Conservation (phyloP, 1,140 invertebrate genomes). For the Colletes latitarsis region DNA sequence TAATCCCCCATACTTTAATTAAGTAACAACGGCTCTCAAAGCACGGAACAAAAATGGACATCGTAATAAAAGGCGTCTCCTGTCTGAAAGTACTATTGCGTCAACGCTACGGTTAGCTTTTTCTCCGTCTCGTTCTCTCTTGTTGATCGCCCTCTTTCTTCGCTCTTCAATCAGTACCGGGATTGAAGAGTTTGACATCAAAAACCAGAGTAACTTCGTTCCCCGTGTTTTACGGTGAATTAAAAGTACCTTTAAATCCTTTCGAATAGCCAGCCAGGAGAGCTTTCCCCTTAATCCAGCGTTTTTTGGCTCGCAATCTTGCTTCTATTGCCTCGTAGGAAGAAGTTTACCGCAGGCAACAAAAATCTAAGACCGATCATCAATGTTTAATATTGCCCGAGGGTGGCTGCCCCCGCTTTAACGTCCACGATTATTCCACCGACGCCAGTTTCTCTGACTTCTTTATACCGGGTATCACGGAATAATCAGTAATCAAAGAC, state of each 20-base stretch:
- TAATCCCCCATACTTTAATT: too few species aligned
- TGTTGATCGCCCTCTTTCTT: not conserved
- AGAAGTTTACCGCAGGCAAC: not conserved
- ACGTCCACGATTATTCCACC: not conserved
- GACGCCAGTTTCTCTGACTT: not conserved
- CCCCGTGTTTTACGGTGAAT: conserved; percentile 38
- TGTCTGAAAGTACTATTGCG: not conserved
- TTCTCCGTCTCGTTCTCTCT: not conserved
- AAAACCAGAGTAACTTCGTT: conserved; percentile 21
- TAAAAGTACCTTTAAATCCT: conserved; percentile 43
- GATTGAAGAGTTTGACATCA: conserved; percentile 34
- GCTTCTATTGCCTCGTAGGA: not conserved
- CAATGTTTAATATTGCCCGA: not conserved
- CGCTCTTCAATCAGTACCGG: conserved; percentile 16
- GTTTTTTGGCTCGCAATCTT: conserved; percentile 20
- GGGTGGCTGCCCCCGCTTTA: not conserved
- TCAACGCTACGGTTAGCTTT: not conserved
- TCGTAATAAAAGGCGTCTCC: not conserved
- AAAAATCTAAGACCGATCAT: not conserved
- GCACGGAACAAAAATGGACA: too few species aligned
- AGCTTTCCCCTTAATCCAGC: conserved; percentile 25
- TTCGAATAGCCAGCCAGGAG: conserved; percentile 22
- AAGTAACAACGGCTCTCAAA: too few species aligned
- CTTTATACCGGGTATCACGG: too few species aligned
- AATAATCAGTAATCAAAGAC: too few species aligned